A percentile compares a stretch with the other conserved stretches of the same genome.
Evolutionary conservation across 1,140 invertebrate species (phyloP).

Genomic region (Lordiphosa stackelbergi): DNA sequence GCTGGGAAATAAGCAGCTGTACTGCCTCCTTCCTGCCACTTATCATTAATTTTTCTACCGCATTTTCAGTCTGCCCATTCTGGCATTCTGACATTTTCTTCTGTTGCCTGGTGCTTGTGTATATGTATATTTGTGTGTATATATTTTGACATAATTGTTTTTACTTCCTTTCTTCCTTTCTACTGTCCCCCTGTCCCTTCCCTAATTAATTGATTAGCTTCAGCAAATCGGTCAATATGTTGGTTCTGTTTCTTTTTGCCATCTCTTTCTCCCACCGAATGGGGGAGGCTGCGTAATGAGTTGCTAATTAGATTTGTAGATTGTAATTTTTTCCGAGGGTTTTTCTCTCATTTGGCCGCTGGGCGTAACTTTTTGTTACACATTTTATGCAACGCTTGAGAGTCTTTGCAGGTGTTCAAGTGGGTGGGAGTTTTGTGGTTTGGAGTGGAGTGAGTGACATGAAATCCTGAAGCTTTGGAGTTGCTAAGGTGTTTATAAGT

Average conservation of each 20-base stretch:
- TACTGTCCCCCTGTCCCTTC: conserved; percentile 7
- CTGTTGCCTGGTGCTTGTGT: conserved; percentile 12
- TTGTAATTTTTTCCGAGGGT: conserved; percentile 35
- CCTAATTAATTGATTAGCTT: conserved; percentile 75
- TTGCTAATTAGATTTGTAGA: conserved; percentile 73
- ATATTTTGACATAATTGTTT: conserved; percentile 73
- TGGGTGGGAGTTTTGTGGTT: conserved; percentile 11
- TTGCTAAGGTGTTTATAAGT: conserved; percentile 35
- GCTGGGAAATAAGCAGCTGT: conserved; percentile 57
- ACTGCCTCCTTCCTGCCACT: conserved; percentile 40
- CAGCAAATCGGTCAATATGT: conserved; percentile 75
- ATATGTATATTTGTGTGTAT: conserved; percentile 12
- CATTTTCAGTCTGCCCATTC: conserved; percentile 50
- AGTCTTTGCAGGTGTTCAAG: conserved; percentile 29
- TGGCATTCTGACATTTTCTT: conserved; percentile 67
- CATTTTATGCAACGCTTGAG: conserved; percentile 22
- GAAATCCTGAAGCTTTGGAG: conserved; percentile 18
- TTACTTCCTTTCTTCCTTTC: conserved; percentile 25
- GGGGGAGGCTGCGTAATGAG: conserved; percentile 57
- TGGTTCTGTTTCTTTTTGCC: conserved; percentile 39
- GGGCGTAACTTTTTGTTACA: conserved; percentile 47
- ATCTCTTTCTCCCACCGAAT: conserved; percentile 26
- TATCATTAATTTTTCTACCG: conserved; percentile 75
- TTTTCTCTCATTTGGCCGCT: conserved; percentile 11
- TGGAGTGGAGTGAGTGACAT: neutral